These are phyloP conservation scores for Meda fulgida DNA, from an alignment of 2,797 vertebrate genomes.

Conservation along the genomic window DNA sequence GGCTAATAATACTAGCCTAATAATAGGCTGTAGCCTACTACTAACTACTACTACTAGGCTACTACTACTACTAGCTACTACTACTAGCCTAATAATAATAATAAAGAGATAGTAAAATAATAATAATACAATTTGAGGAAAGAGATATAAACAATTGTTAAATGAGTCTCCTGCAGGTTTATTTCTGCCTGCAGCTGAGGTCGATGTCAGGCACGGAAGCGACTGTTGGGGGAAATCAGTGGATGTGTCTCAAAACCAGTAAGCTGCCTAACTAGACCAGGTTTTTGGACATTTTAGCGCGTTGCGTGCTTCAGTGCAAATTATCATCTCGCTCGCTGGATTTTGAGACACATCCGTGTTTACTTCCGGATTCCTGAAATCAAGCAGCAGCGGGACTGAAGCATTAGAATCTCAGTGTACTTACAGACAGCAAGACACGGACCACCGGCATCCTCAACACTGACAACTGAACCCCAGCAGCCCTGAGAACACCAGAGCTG, in stretches of 20 bases:
- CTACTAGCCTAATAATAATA: background rate
- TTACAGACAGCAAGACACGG: conserved; percentile 72
- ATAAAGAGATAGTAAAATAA: background rate
- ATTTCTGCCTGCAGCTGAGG: conserved; percentile 29
- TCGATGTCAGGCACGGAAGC: conserved; percentile 61
- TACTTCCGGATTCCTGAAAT: conserved; percentile 88
- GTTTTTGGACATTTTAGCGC: background rate
- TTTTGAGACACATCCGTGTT: conserved; percentile 75
- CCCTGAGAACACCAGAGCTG: background rate
- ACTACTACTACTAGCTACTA: no score
- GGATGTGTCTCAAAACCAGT: background rate
- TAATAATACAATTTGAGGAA: background rate
- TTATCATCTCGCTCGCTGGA: background rate
- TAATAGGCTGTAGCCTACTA: no score
- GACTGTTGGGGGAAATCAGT: conserved; percentile 67
- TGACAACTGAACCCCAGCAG: conserved; percentile 18
- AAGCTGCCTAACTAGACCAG: background rate
- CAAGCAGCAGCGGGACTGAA: conserved; percentile 69
- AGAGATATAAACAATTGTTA: no score
- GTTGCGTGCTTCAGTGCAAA: background rate
- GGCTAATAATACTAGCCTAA: background rate
- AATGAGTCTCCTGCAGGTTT: conserved; percentile 52
- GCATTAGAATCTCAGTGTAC: conserved; percentile 43
- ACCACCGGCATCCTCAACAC: conserved; percentile 53
- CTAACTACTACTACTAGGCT: no score